Evolutionary conservation across 2,113 vertebrate genomes (phyloP).

Genomic region (Varanus komodoensis): DNA sequence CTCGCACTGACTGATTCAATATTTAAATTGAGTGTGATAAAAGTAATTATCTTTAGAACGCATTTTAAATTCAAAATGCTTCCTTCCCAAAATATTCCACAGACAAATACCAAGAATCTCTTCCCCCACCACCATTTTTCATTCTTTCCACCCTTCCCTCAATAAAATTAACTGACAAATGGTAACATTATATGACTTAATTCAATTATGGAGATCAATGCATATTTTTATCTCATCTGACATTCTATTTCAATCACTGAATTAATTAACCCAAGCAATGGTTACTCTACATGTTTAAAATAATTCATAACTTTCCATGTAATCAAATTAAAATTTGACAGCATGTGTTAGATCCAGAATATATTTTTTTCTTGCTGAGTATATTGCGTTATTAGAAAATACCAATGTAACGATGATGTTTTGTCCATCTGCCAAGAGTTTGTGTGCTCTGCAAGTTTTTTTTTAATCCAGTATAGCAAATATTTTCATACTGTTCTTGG

Average conservation of each 20-base stretch:
- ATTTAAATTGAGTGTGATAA: not conserved
- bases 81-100: not conserved
- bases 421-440: not conserved
- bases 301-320: constrained; percentile 18
- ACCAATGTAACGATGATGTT: not conserved
- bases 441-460: not conserved
- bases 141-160: not conserved
- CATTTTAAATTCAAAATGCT: not conserved
- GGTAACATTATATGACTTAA: constrained; percentile 15
- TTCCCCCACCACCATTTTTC: not conserved
- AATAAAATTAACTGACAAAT: constrained; percentile 18
- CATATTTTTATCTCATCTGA: constrained; percentile 15
- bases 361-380: not conserved
- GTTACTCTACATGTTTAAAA: not conserved
- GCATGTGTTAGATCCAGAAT: not conserved
- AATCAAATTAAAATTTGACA: constrained; percentile 16
- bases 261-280: constrained; percentile 17
- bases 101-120: not conserved
- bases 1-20: not conserved
- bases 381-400: not conserved
- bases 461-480: not conserved
- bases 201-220: constrained; percentile 26
- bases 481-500: not conserved
- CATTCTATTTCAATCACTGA: constrained; percentile 24
- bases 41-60: not conserved